Percentiles rank a stretch among this genome's conserved stretches.
Conservation (phyloP, 2,797 vertebrate genomes). For the Spinibarbus caldwelli region DNA sequence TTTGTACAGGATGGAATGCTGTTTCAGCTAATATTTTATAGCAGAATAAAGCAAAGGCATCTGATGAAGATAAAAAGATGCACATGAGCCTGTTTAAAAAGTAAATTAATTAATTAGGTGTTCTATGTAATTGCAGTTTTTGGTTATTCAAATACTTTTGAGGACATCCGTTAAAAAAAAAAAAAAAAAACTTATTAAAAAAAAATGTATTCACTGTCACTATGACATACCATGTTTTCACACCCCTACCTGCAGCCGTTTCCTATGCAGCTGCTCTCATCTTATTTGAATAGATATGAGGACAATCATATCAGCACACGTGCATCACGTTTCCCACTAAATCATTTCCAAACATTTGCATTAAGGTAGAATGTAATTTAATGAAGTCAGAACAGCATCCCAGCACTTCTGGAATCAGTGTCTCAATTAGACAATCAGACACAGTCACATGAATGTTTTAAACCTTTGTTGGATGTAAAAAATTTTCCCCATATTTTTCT, state of each 20-base stretch:
- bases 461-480: not conserved
- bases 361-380: not conserved
- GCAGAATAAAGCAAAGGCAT: not conserved
- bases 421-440: not conserved
- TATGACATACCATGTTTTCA: not conserved
- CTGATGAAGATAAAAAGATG: not conserved
- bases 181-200: too few species aligned
- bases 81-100: not conserved
- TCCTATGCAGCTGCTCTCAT: not conserved
- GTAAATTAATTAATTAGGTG: not conserved
- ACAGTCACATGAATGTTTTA: not conserved
- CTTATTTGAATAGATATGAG: constrained; percentile 4
- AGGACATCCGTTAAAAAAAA: too few species aligned
- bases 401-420: not conserved
- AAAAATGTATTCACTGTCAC: not conserved
- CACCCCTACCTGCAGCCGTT: not conserved
- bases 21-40: not conserved
- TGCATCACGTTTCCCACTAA: not conserved
- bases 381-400: not conserved
- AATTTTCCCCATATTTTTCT: too few species aligned
- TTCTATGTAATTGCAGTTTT: not conserved
- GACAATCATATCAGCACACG: constrained; percentile 1
- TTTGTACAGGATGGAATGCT: not conserved
- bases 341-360: constrained; percentile 19
- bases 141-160: not conserved